Evolutionary conservation across 2,888 invertebrate species (phyloP), one percentile per base, ranked within the genome.

Genomic region (Deilephila elpenor): DNA sequence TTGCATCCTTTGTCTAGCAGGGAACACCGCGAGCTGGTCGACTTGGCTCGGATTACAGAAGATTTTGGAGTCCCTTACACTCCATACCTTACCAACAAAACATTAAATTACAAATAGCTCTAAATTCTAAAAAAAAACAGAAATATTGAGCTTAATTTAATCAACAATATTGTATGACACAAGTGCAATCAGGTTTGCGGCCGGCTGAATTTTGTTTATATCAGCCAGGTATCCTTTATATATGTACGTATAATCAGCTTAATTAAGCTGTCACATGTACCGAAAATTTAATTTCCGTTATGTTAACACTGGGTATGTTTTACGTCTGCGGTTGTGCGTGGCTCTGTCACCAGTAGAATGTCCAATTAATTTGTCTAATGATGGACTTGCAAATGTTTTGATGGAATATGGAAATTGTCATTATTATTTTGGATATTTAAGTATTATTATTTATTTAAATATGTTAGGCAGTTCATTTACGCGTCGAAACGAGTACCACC

Each of bases 241-340:
- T 64, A 67, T n/a, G 29, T 37, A 71, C 11, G 62, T n/a, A 32
- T 67, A 73, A 73, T 56, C 37, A n/a, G 73, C 75, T 83, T 83
- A 84, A 84, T 83, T 82, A 82, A 83, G 76, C 74, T 76, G 79
- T 75, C 76, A 74, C 53, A 74, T 74, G 75, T 78, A 79, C 74
- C 71, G 75, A 74, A 81, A 79, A 80, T 83, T 83, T 83, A 82
- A 84, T 84, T 82, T 83, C 79, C 83, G 79, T 51, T 75, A 73
- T 79, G 79, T 78, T 77, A 77, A 79, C 79, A 62, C 70, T 79
- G 80, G 77, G 77, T 78, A 78, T 78, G 80, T 81, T 80, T 79
- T 80, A 72, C 37, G 64, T 80, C 74, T 76, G 79, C 74, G 78
- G 81, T 77, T 74, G 75, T 74, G 75, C 29, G 67, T 71, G 70